Base-by-base conservation (phyloP, 2,797 vertebrate species). In the Margarornis squamiger region DNA sequence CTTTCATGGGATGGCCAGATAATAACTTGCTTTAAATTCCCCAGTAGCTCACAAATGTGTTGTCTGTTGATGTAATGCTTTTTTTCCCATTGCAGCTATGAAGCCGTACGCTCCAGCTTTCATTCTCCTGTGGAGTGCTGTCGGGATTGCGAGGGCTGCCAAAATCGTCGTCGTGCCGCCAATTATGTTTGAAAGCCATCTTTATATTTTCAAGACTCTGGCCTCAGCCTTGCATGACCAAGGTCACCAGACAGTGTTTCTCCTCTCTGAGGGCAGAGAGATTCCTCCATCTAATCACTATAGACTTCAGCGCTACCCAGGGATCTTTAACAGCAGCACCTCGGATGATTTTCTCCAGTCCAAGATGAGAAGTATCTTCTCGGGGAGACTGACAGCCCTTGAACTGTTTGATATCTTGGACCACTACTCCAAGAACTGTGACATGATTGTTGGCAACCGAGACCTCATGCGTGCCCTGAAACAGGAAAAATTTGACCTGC, bases 161-260 rank as follows among this genome's bases (percentile, higher is more conserved):
- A 99, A 99, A 98, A 98, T 99, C 18, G 98, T 99, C 38, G 98
- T 99, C 48, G 99, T 99, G 96, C 99, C 99, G 92, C 99, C 99
- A 97, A 99, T 99, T 97, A 99, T 99, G 99, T 99, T 99, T 93
- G 99, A 99, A 98, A 99, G 99, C 92, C 99, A 99, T 97, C 98
- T 99, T 88, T 99, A 99, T 98, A 99, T 99, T 98, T 99, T 99
- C 98, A 99, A 99, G 98, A 99, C 99, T 14, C 97, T 99, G 95
- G 99, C 99, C 54, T 98, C 98, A 14, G 98, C 99, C 52, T 98
- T 99, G 93, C 98, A 99, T 8, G 97, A 98, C 74, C 98, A 99
- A 90, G 99, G 99, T 92, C 99, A 99, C 34, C 98, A 98, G 91
- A 98, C 98, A 67, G 99, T 99, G 95, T 99, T 99, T 95, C 98